Evolutionary conservation across 2,888 invertebrate genomes (phyloP).

Genomic region (Alentia gelatinosa): DNA sequence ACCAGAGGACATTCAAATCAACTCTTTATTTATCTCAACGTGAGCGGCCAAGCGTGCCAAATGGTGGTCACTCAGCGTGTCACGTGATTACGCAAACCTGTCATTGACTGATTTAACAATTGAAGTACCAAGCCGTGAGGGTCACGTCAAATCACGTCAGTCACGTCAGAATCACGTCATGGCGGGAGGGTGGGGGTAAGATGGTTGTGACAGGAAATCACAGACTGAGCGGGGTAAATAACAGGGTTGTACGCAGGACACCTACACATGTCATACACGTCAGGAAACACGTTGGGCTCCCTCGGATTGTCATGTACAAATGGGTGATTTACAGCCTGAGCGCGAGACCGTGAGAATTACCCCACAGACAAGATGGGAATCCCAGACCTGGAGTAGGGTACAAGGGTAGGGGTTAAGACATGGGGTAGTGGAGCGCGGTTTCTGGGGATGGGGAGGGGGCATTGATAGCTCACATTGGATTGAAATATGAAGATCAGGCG

Average conservation of each 20-base stretch:
- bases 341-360: too few relatives aligned
- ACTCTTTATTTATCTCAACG: background rate
- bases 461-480: too few relatives aligned
- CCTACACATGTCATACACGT: too few relatives aligned
- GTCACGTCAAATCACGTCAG: too few relatives aligned
- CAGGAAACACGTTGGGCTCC: too few relatives aligned
- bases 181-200: background rate
- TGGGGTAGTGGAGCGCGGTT: background rate
- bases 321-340: too few relatives aligned
- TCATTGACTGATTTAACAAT: background rate
- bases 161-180: background rate
- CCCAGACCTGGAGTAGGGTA: too few relatives aligned
- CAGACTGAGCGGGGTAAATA: background rate
- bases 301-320: too few relatives aligned
- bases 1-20: too few relatives aligned
- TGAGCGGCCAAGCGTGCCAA: background rate
- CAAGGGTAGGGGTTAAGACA: background rate
- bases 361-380: too few relatives aligned
- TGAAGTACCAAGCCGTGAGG: too few relatives aligned
- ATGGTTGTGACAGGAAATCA: background rate
- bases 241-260: background rate
- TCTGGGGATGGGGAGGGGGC: background rate
- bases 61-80: background rate
- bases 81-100: conserved; percentile 20
- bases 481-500: too few relatives aligned